Percentiles rank a stretch among this genome's conserved stretches.
Evolutionary conservation across 2,797 vertebrate genomes (phyloP).

Genomic region (Schizopygopsis pylzovi): DNA sequence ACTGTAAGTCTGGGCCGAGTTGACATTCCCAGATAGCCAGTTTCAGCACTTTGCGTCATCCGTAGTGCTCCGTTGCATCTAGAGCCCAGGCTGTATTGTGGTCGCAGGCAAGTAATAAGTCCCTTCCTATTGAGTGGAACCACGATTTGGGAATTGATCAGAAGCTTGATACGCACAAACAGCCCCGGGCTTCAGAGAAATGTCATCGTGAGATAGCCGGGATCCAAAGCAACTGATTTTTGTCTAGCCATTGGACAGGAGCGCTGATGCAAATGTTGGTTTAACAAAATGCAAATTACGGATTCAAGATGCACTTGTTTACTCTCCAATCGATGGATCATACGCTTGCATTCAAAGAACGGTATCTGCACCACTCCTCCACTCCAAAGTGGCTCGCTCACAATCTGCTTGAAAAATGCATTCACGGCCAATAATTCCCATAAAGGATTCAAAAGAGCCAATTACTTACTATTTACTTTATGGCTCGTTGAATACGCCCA

Average conservation of each 20-base stretch:
- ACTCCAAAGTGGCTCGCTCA: slow-evolving; percentile 25
- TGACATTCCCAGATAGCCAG: slow-evolving; percentile 37
- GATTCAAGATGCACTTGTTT: slow-evolving; percentile 8
- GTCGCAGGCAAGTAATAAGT: slow-evolving; percentile 58
- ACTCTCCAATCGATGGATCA: slow-evolving; percentile 18
- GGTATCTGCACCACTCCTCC: slow-evolving; percentile 7
- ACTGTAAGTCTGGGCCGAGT: slow-evolving; percentile 37
- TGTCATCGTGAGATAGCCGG: slow-evolving; percentile 47
- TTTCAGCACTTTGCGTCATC: slow-evolving; percentile 61
- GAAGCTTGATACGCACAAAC: slow-evolving; percentile 58
- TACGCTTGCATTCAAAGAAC: slow-evolving; percentile 20
- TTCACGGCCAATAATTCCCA: slow-evolving; percentile 65
- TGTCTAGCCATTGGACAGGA: slow-evolving; percentile 5
- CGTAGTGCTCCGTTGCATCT: slow-evolving; percentile 42
- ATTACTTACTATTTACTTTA: slow-evolving; percentile 68
- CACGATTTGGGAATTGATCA: slow-evolving; percentile 64
- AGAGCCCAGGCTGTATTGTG: slow-evolving; percentile 47
- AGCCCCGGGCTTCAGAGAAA: slow-evolving; percentile 44
- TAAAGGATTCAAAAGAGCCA: slow-evolving; percentile 63
- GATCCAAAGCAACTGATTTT: slow-evolving; percentile 29
- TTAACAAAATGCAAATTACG: slow-evolving; percentile 36
- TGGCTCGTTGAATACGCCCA: slow-evolving; percentile 68
- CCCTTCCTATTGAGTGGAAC: slow-evolving; percentile 55
- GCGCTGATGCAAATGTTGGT: slow-evolving; percentile 20
- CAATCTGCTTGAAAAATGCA: slow-evolving; percentile 43